Conservation (phyloP, 2,113 vertebrate genomes). For the Polypterus bichir region DNA sequence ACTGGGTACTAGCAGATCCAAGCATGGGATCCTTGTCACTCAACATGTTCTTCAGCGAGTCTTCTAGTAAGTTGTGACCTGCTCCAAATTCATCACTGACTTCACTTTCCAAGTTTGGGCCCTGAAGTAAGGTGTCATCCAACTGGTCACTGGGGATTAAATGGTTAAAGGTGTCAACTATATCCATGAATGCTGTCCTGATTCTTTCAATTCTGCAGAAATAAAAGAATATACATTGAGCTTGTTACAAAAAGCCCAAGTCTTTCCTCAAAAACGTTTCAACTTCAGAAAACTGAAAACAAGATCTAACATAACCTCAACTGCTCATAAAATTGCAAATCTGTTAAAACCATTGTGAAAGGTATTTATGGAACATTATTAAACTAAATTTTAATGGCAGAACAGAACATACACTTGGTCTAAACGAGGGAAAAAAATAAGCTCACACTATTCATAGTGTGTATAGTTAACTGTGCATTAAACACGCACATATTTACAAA, state of each 20-base stretch:
- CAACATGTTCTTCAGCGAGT: conserved; percentile 97
- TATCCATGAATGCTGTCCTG: conserved; percentile 97
- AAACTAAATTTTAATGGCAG: conserved; percentile 1
- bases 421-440: too few species aligned
- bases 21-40: conserved; percentile 99
- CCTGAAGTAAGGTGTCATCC: conserved; percentile 86
- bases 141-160: conserved; percentile 98
- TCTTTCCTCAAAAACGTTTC: not conserved
- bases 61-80: conserved; percentile 71
- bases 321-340: not conserved
- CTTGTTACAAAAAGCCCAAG: not conserved
- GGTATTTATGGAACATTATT: not conserved
- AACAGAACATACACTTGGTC: not conserved
- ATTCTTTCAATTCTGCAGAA: conserved; percentile 71
- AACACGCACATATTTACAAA: too few species aligned
- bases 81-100: conserved; percentile 88
- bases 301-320: not conserved
- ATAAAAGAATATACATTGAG: conserved; percentile 14
- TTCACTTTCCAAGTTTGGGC: conserved; percentile 94
- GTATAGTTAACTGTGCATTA: too few species aligned
- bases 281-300: not conserved
- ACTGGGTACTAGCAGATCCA: conserved; percentile 93
- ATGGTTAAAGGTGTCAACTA: conserved; percentile 97
- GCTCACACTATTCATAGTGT: too few species aligned
- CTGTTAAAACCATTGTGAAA: not conserved